phyloP scores from a whole-genome alignment of 2,113 vertebrate species.

The Coptodon rendalli region DNA sequence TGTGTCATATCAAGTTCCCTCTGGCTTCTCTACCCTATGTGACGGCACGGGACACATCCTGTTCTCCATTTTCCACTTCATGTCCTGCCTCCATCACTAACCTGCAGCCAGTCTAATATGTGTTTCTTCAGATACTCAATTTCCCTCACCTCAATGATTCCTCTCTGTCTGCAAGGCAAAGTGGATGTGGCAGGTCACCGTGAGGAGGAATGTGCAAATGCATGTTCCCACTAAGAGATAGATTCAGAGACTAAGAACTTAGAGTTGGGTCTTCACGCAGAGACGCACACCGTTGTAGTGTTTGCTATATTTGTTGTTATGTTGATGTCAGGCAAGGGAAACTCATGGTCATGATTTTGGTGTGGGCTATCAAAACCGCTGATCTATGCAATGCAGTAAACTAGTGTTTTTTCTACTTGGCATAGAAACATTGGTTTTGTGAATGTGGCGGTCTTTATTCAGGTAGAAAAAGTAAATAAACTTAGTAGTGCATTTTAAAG shows the following conservation, averaged over 20 bases:
- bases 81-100: slow-evolving; percentile 38
- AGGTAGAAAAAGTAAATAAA: neutral
- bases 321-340: neutral
- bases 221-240: neutral
- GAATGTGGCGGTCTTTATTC: neutral
- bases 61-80: slow-evolving; percentile 41
- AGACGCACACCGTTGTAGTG: neutral
- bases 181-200: slow-evolving; percentile 24
- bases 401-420: neutral
- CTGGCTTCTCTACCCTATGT: slow-evolving; percentile 21
- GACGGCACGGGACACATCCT: slow-evolving; percentile 32
- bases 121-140: slow-evolving; percentile 29
- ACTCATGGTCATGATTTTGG: neutral
- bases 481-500: neutral
- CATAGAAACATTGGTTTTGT: neutral
- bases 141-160: slow-evolving; percentile 26
- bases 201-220: neutral
- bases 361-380: neutral
- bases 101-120: slow-evolving; percentile 43
- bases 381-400: neutral
- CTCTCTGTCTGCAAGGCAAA: slow-evolving; percentile 12
- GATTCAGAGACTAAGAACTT: neutral
- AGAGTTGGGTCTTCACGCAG: neutral
- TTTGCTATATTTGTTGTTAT: neutral
- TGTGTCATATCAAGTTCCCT: slow-evolving; percentile 54